Evolutionary conservation across 2,113 vertebrate species (phyloP).

Genomic region (Gopherus flavomarginatus): DNA sequence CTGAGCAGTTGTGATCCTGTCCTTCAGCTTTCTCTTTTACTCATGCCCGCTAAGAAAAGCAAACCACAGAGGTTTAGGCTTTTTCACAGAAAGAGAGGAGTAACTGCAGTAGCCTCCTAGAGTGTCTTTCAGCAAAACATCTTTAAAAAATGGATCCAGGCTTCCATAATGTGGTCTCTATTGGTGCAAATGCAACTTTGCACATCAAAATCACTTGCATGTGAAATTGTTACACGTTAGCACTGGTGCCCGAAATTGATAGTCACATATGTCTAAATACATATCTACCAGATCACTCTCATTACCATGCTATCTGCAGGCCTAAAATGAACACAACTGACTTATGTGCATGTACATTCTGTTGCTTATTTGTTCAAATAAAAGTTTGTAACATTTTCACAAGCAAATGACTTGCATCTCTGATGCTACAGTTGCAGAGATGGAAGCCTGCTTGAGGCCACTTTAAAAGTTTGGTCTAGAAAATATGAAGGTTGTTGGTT

Average conservation of each 20-base stretch:
- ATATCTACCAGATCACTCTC: not conserved
- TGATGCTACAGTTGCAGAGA: not conserved
- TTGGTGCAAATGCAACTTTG: not conserved
- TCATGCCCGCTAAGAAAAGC: not conserved
- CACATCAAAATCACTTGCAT: slow-evolving; percentile 9
- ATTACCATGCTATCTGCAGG: not conserved
- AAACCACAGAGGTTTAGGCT: not conserved
- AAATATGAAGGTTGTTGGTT: not conserved
- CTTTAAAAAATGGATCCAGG: not conserved
- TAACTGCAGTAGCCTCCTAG: not conserved
- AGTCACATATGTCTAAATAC: not conserved
- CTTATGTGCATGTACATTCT: not conserved
- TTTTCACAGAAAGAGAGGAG: not conserved
- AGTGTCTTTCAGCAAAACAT: not conserved
- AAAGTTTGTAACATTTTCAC: not conserved
- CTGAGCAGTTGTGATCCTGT: not conserved
- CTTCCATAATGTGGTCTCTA: not conserved
- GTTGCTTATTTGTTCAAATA: not conserved
- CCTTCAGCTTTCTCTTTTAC: not conserved
- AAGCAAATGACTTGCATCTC: not conserved
- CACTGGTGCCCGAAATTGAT: not conserved
- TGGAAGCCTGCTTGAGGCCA: not conserved
- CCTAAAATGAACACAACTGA: not conserved
- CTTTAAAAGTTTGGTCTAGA: not conserved
- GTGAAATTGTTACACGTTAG: slow-evolving; percentile 1